A percentile compares a stretch with the other conserved stretches of the same genome.
These are phyloP conservation scores for Thaumatotibia leucotreta DNA, from an alignment of 1,140 invertebrate species.

Conservation along the genomic window DNA sequence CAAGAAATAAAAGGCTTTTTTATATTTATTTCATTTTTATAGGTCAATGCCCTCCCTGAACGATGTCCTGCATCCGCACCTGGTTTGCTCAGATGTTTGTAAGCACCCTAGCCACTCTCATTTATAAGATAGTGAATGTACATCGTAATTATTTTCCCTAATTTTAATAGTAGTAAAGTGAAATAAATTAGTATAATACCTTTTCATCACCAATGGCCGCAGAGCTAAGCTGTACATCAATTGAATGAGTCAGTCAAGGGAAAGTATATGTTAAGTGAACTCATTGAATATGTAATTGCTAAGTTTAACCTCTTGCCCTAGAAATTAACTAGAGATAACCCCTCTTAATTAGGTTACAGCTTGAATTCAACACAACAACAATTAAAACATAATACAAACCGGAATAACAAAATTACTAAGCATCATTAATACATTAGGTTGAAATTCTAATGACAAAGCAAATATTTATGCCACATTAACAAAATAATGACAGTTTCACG, in stretches of 20 bases:
- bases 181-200: neutral
- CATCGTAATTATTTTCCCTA: neutral
- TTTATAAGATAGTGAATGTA: neutral
- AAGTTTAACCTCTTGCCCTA: neutral
- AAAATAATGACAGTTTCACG: neutral
- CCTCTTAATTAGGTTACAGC: neutral
- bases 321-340: neutral
- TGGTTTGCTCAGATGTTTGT: too few relatives aligned
- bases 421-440: neutral
- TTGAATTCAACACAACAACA: neutral
- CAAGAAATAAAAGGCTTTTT: too few relatives aligned
- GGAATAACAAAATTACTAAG: neutral
- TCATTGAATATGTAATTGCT: neutral
- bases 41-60: too few relatives aligned
- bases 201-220: neutral
- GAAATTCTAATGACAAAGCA: neutral
- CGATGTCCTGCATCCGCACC: too few relatives aligned
- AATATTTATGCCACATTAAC: slow-evolving; percentile 9
- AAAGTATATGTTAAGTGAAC: neutral
- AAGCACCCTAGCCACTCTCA: too few relatives aligned
- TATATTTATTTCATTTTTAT: too few relatives aligned
- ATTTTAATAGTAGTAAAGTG: slow-evolving; percentile 4
- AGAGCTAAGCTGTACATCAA: neutral
- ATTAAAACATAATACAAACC: neutral
- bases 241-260: neutral